Base-by-base conservation (phyloP, 1,140 invertebrate species). In the Ostrea edulis region DNA sequence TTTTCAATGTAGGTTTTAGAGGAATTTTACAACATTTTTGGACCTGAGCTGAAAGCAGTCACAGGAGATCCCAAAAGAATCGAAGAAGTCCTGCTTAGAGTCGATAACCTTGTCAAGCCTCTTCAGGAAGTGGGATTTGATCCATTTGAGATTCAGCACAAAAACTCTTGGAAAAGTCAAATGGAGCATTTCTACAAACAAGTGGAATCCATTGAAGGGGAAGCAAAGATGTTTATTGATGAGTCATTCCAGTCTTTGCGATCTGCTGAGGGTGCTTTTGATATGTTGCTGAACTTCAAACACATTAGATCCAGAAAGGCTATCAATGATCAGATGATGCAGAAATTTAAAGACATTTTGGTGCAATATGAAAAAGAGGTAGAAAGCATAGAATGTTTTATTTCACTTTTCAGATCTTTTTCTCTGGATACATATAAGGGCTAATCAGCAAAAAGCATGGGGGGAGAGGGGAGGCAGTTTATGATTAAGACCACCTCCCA, bases 11-110 rank as follows among this genome's bases (percentile, higher is more conserved):
- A 97, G 96, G 96, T 97, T 0, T 95, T 98, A 0, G 96, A 97
- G 92, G 97, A 98, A 93, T 98, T 98, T 92, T 97, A 97, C 93
- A 98, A 98, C 89, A 97, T 98, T 82, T 98, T 99, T 93, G 97
- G 97, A 0, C 95, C 96, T 7, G 97, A 98, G 92, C 94, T 99
- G 0, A 98, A 98, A 92, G 96, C 97, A 0, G 97, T 98, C 14
- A 97, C 98, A 25, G 97, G 96, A 85, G 97, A 98, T 94, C 97
- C 97, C 0, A 96, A 97, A 0, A 96, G 97, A 90, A 97, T 99
- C 77, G 97, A 98, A 91, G 96, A 97, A 83, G 97, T 98, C 12
- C 95, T 97, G 62, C 96, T 97, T 22, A 96, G 96, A 87, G 96
- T 98, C 12, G 96, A 96, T 90, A 96, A 96, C 90, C 94, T 98